Evolutionary conservation across 1,140 invertebrate genomes (phyloP), one percentile per base, ranked within the genome.

Genomic region (Paraescarpia echinospica): DNA sequence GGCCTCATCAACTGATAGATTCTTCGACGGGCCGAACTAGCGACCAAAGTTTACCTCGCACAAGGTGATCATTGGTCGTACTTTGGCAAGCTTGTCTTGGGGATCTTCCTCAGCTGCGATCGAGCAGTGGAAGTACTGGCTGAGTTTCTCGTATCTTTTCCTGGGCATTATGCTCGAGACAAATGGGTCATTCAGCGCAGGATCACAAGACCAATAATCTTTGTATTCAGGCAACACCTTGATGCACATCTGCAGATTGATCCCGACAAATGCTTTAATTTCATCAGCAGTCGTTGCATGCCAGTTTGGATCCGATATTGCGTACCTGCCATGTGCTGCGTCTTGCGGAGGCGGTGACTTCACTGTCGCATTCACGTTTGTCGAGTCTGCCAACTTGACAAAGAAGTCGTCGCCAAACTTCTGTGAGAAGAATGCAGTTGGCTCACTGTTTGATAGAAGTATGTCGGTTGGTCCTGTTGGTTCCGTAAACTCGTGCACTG

Each of bases 1-100:
- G 94, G 95, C 95, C 94, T 96, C 95, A 94, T 96, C 95, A 48
- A 95, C 92, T 34, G 93, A 92, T 1, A 94, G 35, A 41, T 41
- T 41, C 41, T 41, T 41, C 12, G 41, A 41, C 41, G 41, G 41
- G 41, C 41, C 33, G 14, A 33, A 89, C 34, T 6, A 41, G 41
- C 12, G 41, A 6, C 41, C 41, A 41, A 41, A 41, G 41, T 41
- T 41, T 41, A 4, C 12, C 41, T 41, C 41, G 12, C 41, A 41
- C 41, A 41, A 34, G 34, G 33, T 34, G 34, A 89, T 89, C 33
- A 89, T 4, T 9, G 34, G 34, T 4, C 89, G 33, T 89, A 89
- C 33, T 14, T 89, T 89, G 4, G 33, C 33, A 9, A 89, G 34
- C 34, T 89, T 89, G 34, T 89, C 89, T 33, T 89, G 33, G 34